Evolutionary conservation across 2,888 invertebrate species (phyloP).

Genomic region (Archaeoteleia sp.): DNA sequence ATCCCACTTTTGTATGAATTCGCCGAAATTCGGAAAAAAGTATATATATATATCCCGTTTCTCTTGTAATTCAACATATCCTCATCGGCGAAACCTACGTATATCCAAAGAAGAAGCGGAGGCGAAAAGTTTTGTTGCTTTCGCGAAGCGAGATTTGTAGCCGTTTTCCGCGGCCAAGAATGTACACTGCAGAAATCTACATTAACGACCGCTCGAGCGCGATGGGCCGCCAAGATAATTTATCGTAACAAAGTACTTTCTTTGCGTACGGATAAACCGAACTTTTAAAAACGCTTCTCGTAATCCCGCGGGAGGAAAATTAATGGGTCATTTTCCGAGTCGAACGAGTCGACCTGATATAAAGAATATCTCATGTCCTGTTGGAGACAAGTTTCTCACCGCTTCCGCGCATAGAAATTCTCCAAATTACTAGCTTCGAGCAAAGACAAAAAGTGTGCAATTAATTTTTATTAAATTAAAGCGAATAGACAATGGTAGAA

Average conservation of each 20-base stretch:
- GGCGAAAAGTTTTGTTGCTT: constrained; percentile 40
- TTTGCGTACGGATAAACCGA: constrained; percentile 40
- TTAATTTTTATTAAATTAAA: constrained; percentile 50
- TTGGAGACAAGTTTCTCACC: constrained; percentile 15
- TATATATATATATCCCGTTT: neutral
- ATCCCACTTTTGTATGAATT: constrained; percentile 20
- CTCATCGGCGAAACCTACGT: neutral
- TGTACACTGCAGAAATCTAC: constrained; percentile 45
- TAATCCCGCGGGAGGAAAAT: constrained; percentile 17
- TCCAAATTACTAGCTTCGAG: constrained; percentile 44
- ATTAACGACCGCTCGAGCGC: constrained; percentile 40
- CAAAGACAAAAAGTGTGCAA: constrained; percentile 10
- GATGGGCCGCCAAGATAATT: constrained; percentile 49
- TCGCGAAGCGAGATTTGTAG: constrained; percentile 41
- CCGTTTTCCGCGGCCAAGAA: constrained; percentile 40
- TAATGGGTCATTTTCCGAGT: constrained; percentile 38
- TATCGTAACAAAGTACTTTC: constrained; percentile 43
- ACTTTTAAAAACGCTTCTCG: constrained; percentile 23
- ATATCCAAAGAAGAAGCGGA: constrained; percentile 24
- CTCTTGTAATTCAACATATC: constrained; percentile 29
- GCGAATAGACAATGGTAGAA: constrained; percentile 25
- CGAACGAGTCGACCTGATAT: constrained; percentile 17
- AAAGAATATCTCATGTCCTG: constrained; percentile 26
- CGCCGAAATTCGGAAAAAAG: constrained; percentile 35
- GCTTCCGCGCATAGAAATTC: constrained; percentile 35